These are phyloP conservation scores for Holacanthella duospinosa DNA, from an alignment of 2,888 invertebrate species.

Conservation along the genomic window DNA sequence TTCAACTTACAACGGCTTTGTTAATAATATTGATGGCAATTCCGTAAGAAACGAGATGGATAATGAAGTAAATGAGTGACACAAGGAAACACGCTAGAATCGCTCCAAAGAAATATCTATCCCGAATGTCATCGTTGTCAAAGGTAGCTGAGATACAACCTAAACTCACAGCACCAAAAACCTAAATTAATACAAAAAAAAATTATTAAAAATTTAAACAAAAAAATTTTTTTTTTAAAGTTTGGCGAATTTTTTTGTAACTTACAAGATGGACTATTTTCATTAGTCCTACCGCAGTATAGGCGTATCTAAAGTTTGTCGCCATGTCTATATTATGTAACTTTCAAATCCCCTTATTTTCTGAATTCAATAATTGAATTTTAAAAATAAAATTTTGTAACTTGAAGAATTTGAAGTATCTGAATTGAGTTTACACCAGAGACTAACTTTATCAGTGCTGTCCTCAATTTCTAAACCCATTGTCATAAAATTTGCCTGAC, in stretches of 20 bases:
- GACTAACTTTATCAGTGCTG: no score
- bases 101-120: conserved; percentile 19
- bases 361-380: no score
- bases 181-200: conserved; percentile 10
- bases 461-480: no score
- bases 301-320: conserved; percentile 7
- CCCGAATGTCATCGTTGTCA: conserved; percentile 13
- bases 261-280: conserved; percentile 23
- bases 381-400: no score
- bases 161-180: conserved; percentile 21
- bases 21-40: conserved; percentile 10
- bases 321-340: no score
- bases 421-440: no score
- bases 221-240: no score
- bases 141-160: conserved; percentile 17
- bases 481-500: no score
- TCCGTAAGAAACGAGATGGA: conserved; percentile 7
- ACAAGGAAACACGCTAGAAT: conserved; percentile 14
- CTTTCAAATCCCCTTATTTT: no score
- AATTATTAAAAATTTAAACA: conserved; percentile 6
- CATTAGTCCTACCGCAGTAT: conserved; percentile 11
- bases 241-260: no score
- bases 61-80: conserved; percentile 16
- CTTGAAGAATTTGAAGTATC: no score
- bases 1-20: conserved; percentile 19